Conservation (phyloP, 1,140 invertebrate species). For the Notospermus geniculatus region DNA sequence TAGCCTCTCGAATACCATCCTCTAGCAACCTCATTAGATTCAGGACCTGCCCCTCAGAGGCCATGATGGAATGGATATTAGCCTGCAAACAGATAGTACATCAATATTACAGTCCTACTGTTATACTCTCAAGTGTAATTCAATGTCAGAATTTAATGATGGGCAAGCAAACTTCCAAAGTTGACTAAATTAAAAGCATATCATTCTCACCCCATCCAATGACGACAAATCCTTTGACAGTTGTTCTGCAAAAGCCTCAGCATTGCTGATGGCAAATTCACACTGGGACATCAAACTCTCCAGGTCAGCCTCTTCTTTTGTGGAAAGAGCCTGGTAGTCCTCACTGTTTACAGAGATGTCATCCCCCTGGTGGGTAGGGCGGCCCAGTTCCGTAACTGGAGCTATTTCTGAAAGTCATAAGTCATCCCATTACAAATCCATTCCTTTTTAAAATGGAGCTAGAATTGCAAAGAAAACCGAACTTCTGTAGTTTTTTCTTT, state of each 20-base stretch:
- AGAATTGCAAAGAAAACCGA: too few species aligned
- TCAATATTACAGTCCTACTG: too few species aligned
- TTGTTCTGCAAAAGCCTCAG: conserved; percentile 81
- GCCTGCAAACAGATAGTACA: conserved; percentile 61
- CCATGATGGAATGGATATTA: conserved; percentile 82
- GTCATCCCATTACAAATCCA: too few species aligned
- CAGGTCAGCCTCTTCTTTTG: conserved; percentile 77
- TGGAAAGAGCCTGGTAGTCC: conserved; percentile 80
- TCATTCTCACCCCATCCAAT: conserved; percentile 73
- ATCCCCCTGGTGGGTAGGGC: neutral
- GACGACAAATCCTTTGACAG: conserved; percentile 77
- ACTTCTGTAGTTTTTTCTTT: too few species aligned
- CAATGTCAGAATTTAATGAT: neutral
- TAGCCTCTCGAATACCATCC: conserved; percentile 52
- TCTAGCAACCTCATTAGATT: conserved; percentile 83
- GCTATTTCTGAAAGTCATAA: conserved; percentile 4
- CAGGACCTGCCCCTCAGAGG: conserved; percentile 78
- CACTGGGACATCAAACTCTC: conserved; percentile 71
- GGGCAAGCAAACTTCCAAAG: too few species aligned
- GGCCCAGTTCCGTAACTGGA: neutral
- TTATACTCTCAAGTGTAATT: too few species aligned
- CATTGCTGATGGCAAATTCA: conserved; percentile 79
- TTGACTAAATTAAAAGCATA: too few species aligned
- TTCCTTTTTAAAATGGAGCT: too few species aligned
- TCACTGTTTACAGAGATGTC: conserved; percentile 19